Conservation (phyloP, 2,113 vertebrate genomes). For the Himantopus leucocephalus region DNA sequence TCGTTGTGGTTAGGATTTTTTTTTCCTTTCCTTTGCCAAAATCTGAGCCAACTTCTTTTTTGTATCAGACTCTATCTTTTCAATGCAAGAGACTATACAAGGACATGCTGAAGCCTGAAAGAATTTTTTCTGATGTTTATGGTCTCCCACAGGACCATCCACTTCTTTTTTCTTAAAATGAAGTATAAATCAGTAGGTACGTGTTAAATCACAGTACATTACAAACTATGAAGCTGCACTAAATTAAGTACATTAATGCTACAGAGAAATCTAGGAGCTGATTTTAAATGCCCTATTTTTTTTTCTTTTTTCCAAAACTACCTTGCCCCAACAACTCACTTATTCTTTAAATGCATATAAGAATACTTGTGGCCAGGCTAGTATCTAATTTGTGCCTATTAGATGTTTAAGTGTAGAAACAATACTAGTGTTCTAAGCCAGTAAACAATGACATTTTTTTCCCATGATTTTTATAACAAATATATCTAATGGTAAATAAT, state of each 20-base stretch:
- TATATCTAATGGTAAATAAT: neutral
- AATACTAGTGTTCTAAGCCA: neutral
- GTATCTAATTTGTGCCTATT: neutral
- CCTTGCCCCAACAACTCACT: neutral
- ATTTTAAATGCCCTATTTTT: neutral
- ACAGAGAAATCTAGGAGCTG: neutral
- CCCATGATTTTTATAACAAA: neutral
- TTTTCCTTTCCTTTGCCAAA: neutral
- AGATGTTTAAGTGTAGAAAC: neutral
- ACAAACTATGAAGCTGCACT: neutral
- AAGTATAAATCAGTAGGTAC: neutral
- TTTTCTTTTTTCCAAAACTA: neutral
- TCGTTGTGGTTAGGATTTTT: neutral
- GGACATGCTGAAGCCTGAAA: neutral
- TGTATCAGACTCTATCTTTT: neutral
- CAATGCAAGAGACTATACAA: neutral
- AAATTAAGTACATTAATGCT: neutral
- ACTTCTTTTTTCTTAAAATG: neutral
- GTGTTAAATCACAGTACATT: neutral
- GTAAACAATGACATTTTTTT: neutral
- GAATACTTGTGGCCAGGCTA: neutral
- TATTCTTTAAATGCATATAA: neutral
- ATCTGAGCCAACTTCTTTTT: neutral
- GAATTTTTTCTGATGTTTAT: neutral
- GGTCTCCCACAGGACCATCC: neutral